phyloP scores from a whole-genome alignment of 2,888 invertebrate species.

The Xanthorhoe spadicearia region DNA sequence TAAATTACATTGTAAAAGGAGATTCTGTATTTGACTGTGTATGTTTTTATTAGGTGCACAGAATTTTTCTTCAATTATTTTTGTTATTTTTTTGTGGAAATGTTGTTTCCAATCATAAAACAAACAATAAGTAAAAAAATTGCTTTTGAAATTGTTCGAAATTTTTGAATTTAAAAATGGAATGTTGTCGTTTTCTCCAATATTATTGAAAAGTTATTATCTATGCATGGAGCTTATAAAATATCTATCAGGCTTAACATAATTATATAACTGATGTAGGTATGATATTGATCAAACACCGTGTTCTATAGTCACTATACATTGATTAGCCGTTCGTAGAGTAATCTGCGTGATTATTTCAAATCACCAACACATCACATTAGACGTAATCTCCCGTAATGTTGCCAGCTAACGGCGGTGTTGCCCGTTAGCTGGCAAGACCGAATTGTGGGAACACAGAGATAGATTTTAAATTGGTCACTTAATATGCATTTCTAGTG shows the following conservation, averaged over 20 bases:
- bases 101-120: too few species aligned
- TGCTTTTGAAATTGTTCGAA: too few species aligned
- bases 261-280: too few species aligned
- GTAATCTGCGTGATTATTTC: conserved; percentile 82
- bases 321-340: conserved; percentile 70
- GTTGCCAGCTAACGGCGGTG: conserved; percentile 66
- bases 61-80: too few species aligned
- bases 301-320: conserved; percentile 28
- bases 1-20: too few species aligned
- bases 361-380: conserved; percentile 81
- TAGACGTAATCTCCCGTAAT: conserved; percentile 80
- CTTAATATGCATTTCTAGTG: conserved; percentile 31
- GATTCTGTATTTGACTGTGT: too few species aligned
- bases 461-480: conserved; percentile 47
- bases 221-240: too few species aligned
- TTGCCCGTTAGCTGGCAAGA: conserved; percentile 57
- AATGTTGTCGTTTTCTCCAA: neutral
- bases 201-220: neutral
- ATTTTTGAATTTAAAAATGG: too few species aligned
- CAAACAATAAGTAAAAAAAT: too few species aligned
- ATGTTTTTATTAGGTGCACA: too few species aligned
- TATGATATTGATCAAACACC: neutral
- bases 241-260: too few species aligned
- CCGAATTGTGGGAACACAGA: conserved; percentile 59
- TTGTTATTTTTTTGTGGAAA: too few species aligned